Conservation (phyloP, 2,888 invertebrate genomes). For the Steromphala cineraria region DNA sequence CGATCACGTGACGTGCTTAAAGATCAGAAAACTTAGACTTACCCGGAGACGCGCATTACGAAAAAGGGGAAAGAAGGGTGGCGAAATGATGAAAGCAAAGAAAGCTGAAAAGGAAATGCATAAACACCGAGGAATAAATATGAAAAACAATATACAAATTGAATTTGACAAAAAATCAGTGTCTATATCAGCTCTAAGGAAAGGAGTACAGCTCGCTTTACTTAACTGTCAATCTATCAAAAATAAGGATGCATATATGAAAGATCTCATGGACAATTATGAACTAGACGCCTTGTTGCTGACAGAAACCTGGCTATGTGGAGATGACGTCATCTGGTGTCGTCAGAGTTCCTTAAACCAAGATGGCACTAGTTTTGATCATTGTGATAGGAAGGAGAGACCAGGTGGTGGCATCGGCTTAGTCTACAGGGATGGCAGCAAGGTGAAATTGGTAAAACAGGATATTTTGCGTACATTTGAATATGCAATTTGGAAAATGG, state of each 20-base stretch:
- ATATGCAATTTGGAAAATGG: neutral
- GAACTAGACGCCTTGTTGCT: neutral
- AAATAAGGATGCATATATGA: too few relatives aligned
- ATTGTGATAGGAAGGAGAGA: too few relatives aligned
- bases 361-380: constrained; percentile 4
- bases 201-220: neutral
- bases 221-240: too few relatives aligned
- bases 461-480: neutral
- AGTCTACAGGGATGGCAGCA: neutral
- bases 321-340: constrained; percentile 1
- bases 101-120: neutral
- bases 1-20: neutral
- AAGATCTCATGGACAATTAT: neutral
- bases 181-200: neutral
- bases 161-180: neutral
- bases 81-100: neutral
- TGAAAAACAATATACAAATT: neutral
- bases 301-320: neutral
- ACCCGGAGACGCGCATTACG: neutral
- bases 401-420: neutral
- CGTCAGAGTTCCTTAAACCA: neutral
- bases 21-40: neutral
- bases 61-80: neutral
- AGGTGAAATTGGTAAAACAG: neutral
- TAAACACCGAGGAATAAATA: neutral